phyloP scores from a whole-genome alignment of 2,113 vertebrate genomes.

The Ictalurus punctatus region DNA sequence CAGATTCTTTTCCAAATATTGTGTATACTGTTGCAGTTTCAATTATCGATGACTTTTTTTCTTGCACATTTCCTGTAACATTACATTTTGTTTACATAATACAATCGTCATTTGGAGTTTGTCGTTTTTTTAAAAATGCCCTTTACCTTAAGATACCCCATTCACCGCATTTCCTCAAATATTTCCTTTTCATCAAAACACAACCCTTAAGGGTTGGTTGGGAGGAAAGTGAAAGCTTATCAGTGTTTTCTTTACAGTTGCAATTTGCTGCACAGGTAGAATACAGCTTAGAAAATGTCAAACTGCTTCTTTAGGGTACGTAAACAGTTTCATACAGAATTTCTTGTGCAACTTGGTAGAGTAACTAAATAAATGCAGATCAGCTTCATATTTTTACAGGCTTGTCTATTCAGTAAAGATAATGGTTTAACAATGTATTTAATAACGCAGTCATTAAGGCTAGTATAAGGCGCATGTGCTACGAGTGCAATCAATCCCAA shows the following conservation, averaged over 20 bases:
- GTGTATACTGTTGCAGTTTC: not conserved
- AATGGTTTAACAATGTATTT: not conserved
- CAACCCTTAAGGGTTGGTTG: not conserved
- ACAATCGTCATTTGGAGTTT: not conserved
- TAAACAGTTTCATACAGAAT: not conserved
- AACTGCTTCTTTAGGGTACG: not conserved
- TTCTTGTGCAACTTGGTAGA: not conserved
- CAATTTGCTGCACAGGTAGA: not conserved
- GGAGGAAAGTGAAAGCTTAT: not conserved
- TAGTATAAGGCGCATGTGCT: not conserved
- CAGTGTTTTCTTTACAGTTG: not conserved
- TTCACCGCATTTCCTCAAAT: not conserved
- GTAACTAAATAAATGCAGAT: not conserved
- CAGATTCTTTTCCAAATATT: not conserved
- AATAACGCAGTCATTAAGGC: not conserved
- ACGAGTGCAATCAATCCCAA: not conserved
- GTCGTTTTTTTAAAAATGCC: not conserved
- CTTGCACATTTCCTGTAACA: conserved; percentile 13
- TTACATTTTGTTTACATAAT: conserved; percentile 20
- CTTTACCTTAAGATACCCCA: not conserved
- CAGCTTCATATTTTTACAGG: not conserved
- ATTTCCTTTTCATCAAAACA: not conserved
- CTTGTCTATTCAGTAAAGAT: not conserved
- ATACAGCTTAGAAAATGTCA: not conserved
- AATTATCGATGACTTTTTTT: not conserved